Base-by-base conservation (phyloP, 2,888 invertebrate species). In the Perizoma flavofasciatum region DNA sequence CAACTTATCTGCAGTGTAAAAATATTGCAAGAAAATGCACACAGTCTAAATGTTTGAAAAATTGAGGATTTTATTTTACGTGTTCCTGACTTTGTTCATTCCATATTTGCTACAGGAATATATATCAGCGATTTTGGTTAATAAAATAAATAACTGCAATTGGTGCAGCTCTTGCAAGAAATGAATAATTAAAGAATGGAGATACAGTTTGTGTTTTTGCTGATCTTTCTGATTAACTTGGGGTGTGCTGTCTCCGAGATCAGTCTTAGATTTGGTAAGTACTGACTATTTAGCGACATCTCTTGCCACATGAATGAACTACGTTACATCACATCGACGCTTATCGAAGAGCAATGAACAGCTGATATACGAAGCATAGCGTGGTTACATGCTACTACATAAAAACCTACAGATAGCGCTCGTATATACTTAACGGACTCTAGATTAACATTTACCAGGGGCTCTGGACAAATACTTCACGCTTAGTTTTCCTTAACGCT, bases 21-120 rank as follows among this genome's bases (percentile, higher is more conserved):
- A 37, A 6, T 22, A 41, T 49, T 37, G 49, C 40, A 22, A 11
- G 8, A 39, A 9, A 41, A 59, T 59, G 62, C 6, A 58, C 56
- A 45, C 35, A 44, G 63, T 55, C 55, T 55, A 56, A 73, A 44
- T 83, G 91, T 83, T 87, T 43, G 89, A 90, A 52, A 91, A 88
- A 76, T 66, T 90, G 41, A 76, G 90, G 64, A 83, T 87, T 6
- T 55, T 92, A 59, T 91, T 92, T 75, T 91, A 91, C 58, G 63
- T 92, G 49, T 79, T 86, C 11, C 56, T 92, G 41, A 78, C 88
- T 4, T 53, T 92, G 9, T 75, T 92, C 5, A 87, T 92, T 49
- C 91, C 91, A 0, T 91, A 84, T 75, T 72, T 92, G 34, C 65
- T 92, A 3, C 91, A 92, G 68, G 91, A 92, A 71, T 92, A 85